Conservation (phyloP, 2,797 vertebrate species). For the Mus spretus region DNA sequence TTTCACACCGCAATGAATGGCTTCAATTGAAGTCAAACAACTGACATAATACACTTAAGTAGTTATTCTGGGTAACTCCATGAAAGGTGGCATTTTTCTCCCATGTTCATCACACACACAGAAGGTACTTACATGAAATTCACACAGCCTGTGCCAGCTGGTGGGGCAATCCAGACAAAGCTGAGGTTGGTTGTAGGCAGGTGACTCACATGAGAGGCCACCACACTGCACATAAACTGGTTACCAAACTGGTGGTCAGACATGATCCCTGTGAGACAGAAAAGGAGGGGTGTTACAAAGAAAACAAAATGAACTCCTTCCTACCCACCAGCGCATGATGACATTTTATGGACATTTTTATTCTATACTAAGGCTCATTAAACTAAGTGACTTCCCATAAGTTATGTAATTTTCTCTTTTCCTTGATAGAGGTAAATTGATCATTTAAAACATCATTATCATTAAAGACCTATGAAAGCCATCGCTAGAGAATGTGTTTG, state of each 20-base stretch:
- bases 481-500: background rate
- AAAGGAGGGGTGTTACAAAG: constrained; percentile 15
- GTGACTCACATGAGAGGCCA: constrained; percentile 98
- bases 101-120: fast-evolving
- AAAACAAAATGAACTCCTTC: constrained; percentile 22
- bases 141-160: constrained; percentile 97
- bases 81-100: background rate
- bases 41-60: constrained; percentile 31
- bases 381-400: background rate
- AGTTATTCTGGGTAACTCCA: background rate
- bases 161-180: constrained; percentile 99
- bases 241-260: constrained; percentile 96
- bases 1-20: constrained; percentile 37
- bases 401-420: background rate
- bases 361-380: background rate
- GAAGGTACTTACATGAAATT: constrained; percentile 96
- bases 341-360: constrained; percentile 16
- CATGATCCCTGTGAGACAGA: constrained; percentile 93
- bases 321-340: background rate
- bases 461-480: background rate
- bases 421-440: constrained; percentile 25
- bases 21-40: constrained; percentile 2
- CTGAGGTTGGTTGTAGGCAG: constrained; percentile 97
- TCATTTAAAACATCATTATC: constrained; percentile 33
- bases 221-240: constrained; percentile 99